phyloP scores from a whole-genome alignment of 2,797 vertebrate species.

The Danio aesculapii region DNA sequence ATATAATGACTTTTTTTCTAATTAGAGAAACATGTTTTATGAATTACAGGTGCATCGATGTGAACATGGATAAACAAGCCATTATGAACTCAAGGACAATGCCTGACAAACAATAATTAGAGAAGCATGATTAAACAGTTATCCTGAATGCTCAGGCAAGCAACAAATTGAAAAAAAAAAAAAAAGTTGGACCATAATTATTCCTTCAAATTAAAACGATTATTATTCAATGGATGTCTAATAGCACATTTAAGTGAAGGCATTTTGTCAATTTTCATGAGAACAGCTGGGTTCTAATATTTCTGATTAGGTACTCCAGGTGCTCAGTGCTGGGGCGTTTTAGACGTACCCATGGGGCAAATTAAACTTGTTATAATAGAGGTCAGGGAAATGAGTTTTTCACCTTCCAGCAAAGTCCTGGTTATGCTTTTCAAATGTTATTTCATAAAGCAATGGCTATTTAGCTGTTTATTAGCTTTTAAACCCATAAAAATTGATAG shows the following conservation, averaged over 20 bases:
- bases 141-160: slow-evolving; percentile 21
- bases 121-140: slow-evolving; percentile 41
- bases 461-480: background rate
- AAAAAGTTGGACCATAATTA: slow-evolving; percentile 47
- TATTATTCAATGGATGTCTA: slow-evolving; percentile 46
- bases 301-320: slow-evolving; percentile 51
- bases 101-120: slow-evolving; percentile 48
- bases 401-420: slow-evolving; percentile 6
- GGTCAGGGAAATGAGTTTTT: slow-evolving; percentile 31
- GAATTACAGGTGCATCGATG: slow-evolving; percentile 19
- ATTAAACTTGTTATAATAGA: slow-evolving; percentile 33
- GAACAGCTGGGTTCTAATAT: slow-evolving; percentile 52
- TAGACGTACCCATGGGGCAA: slow-evolving; percentile 18
- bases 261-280: slow-evolving; percentile 33
- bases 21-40: background rate
- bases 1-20: background rate
- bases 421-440: background rate
- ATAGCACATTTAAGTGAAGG: slow-evolving; percentile 39
- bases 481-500: background rate
- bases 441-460: background rate
- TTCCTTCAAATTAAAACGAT: slow-evolving; percentile 46
- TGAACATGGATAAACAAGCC: slow-evolving; percentile 35
- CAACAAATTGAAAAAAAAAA: slow-evolving; percentile 33
- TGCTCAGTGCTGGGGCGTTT: slow-evolving; percentile 37
- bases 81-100: slow-evolving; percentile 50